These are phyloP conservation scores for Cyrtorhinus lividipennis DNA, from an alignment of 1,140 invertebrate genomes.

Conservation along the genomic window DNA sequence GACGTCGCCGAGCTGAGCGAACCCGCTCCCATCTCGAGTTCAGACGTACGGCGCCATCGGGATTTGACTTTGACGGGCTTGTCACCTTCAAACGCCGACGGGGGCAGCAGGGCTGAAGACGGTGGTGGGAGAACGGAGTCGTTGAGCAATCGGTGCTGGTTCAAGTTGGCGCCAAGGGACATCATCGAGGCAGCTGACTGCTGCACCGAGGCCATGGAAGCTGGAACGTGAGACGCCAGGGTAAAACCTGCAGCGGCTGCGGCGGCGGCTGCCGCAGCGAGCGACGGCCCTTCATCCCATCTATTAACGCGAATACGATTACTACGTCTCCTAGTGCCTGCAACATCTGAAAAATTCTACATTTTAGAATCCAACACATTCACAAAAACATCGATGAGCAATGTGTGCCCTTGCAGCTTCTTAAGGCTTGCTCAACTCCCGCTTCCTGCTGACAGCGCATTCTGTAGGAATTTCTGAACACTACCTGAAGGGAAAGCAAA, in stretches of 20 bases:
- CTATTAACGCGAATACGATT: constrained; percentile 10
- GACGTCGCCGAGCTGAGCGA: background rate
- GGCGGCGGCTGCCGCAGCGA: background rate
- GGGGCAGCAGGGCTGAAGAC: background rate
- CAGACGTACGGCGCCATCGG: constrained; percentile 65
- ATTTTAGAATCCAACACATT: too few species aligned
- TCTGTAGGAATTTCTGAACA: too few species aligned
- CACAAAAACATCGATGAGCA: too few species aligned
- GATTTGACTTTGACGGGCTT: constrained; percentile 76
- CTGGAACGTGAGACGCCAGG: background rate
- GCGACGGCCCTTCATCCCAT: constrained; percentile 4
- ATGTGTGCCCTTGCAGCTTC: too few species aligned
- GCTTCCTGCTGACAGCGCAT: too few species aligned
- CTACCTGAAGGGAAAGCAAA: too few species aligned
- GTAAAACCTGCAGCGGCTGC: background rate
- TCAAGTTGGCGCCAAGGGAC: background rate
- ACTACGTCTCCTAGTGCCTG: constrained; percentile 6
- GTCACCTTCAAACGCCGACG: constrained; percentile 30
- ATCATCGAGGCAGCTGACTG: background rate
- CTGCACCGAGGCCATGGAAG: background rate
- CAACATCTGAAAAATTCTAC: background rate
- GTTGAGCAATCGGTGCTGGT: too few species aligned
- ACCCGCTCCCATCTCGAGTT: constrained; percentile 53
- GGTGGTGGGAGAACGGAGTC: constrained; percentile 2
- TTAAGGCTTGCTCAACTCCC: too few species aligned